These are phyloP conservation scores for Sebastiscus tertius DNA, from an alignment of 2,797 vertebrate genomes.

Conservation along the genomic window DNA sequence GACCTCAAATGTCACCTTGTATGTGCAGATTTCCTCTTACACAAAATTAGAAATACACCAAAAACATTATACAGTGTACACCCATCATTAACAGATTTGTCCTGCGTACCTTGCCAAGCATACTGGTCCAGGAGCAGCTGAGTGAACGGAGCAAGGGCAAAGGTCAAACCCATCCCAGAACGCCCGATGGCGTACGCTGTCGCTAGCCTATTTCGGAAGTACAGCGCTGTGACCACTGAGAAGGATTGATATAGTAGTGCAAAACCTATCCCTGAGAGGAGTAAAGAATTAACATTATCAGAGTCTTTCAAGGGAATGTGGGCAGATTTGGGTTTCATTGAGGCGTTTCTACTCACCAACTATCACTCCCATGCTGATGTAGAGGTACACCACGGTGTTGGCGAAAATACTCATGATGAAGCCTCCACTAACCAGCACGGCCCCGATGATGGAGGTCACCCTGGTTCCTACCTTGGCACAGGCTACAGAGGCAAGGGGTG, in stretches of 20 bases:
- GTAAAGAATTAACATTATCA: not conserved
- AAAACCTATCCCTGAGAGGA: conserved; percentile 87
- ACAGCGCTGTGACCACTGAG: conserved; percentile 86
- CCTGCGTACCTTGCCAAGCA: conserved; percentile 90
- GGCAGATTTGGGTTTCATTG: not conserved
- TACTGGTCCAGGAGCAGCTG: conserved; percentile 90
- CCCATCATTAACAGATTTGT: not conserved
- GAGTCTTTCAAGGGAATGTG: conserved; percentile 1
- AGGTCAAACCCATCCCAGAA: conserved; percentile 93
- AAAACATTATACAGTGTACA: not conserved
- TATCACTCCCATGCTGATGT: conserved; percentile 91
- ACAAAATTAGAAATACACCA: not conserved
- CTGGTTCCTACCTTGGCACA: conserved; percentile 86
- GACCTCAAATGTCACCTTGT: not conserved
- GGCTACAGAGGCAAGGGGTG: conserved; percentile 85
- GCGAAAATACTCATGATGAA: conserved; percentile 92
- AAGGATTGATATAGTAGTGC: conserved; percentile 90
- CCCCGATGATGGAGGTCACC: conserved; percentile 84
- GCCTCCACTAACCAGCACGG: conserved; percentile 85
- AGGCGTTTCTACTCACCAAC: conserved; percentile 84
- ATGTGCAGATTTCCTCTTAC: not conserved
- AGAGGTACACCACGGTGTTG: conserved; percentile 88
- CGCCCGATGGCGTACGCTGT: conserved; percentile 89
- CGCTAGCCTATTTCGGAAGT: conserved; percentile 88
- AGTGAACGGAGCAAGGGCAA: conserved; percentile 90